phyloP scores from a whole-genome alignment of 2,888 invertebrate genomes.

The Linyphia triangularis region DNA sequence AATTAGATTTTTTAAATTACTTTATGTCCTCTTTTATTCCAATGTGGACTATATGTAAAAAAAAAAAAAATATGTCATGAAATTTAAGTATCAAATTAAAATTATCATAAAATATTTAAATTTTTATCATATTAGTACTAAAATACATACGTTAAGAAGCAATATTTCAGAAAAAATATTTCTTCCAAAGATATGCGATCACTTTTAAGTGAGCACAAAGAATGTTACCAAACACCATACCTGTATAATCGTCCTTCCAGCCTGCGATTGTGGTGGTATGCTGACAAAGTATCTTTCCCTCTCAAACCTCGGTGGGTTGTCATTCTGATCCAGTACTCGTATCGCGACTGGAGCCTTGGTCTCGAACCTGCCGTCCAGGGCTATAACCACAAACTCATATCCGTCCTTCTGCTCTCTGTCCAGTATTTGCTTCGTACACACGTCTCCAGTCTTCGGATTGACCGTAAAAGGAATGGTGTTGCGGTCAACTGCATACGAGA shows the following conservation, averaged over 20 bases:
- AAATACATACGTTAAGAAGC: too few species aligned
- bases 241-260: slow-evolving; percentile 77
- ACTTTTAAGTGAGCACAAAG: neutral
- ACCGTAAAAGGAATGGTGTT: slow-evolving; percentile 76
- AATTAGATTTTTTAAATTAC: too few species aligned
- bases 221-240: neutral
- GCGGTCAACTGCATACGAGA: slow-evolving; percentile 76
- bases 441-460: slow-evolving; percentile 76
- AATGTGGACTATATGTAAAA: too few species aligned
- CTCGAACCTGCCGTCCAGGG: slow-evolving; percentile 77
- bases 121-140: too few species aligned
- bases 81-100: too few species aligned
- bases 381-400: slow-evolving; percentile 77
- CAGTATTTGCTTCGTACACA: slow-evolving; percentile 76
- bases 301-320: slow-evolving; percentile 78
- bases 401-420: slow-evolving; percentile 76
- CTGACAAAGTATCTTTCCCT: slow-evolving; percentile 77
- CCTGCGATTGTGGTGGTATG: slow-evolving; percentile 77
- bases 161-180: neutral
- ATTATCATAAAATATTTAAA: too few species aligned
- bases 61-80: too few species aligned
- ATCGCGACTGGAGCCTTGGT: slow-evolving; percentile 75
- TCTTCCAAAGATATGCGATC: neutral
- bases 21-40: too few species aligned
- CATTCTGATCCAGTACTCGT: slow-evolving; percentile 77